Evolutionary conservation across 2,797 vertebrate genomes (phyloP).

Genomic region (Semotilus atromaculatus): DNA sequence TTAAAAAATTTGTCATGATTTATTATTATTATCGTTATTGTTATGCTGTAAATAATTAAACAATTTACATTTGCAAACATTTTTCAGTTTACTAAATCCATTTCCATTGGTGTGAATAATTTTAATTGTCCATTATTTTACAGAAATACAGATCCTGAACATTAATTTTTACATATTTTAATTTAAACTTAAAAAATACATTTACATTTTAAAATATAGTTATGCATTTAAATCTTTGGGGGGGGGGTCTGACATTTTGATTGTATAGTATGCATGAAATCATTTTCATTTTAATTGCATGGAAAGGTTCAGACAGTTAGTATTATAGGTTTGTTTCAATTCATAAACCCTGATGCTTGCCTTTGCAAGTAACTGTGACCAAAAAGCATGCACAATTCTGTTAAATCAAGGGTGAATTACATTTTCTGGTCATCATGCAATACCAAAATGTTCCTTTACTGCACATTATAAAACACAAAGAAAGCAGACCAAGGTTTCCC

Average conservation of each 20-base stretch:
- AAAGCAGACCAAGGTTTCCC: constrained; percentile 26
- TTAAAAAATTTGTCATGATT: background rate
- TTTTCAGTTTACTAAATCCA: background rate
- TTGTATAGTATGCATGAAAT: background rate
- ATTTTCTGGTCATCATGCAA: background rate
- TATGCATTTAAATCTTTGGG: background rate
- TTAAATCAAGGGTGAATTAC: background rate
- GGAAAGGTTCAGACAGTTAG: background rate
- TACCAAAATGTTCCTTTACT: background rate
- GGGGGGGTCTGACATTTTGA: too few relatives aligned
- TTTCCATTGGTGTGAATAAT: background rate
- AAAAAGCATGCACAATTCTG: background rate
- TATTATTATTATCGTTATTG: background rate
- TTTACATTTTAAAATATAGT: background rate
- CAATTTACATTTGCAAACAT: background rate
- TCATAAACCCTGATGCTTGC: background rate
- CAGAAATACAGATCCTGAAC: background rate
- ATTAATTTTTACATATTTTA: too few relatives aligned
- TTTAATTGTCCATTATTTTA: background rate
- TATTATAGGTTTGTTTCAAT: background rate
- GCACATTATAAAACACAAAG: constrained; percentile 25
- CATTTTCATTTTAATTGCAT: background rate
- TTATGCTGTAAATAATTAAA: background rate
- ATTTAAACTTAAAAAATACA: background rate
- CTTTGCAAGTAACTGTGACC: background rate